Conservation (phyloP, 2,797 vertebrate species). For the Phataginus tetradactyla region DNA sequence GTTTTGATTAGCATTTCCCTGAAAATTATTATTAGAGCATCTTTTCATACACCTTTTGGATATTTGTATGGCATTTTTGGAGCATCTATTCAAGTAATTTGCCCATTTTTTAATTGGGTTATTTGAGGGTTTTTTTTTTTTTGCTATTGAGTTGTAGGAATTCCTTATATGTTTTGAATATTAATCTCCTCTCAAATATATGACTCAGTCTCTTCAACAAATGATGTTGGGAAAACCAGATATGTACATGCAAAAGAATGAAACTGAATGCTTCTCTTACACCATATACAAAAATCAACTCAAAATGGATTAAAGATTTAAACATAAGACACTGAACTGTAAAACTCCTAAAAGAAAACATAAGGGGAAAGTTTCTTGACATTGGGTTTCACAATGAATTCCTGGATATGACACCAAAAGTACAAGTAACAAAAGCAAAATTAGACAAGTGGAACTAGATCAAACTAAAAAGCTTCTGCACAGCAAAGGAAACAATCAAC, state of each 20-base stretch:
- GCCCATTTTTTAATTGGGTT: background rate
- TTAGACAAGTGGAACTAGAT: background rate
- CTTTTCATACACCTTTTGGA: background rate
- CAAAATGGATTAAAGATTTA: constrained; percentile 2
- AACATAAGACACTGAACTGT: background rate
- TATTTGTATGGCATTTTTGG: background rate
- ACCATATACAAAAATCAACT: background rate
- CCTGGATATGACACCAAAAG: background rate
- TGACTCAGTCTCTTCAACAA: background rate
- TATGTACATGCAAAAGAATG: background rate
- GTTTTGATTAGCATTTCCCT: background rate
- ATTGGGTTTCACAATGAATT: background rate
- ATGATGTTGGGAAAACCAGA: background rate
- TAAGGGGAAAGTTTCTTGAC: background rate
- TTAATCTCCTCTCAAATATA: background rate
- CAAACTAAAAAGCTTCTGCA: background rate
- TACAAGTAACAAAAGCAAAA: background rate
- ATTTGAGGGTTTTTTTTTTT: background rate
- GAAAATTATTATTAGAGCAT: background rate
- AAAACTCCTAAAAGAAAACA: background rate
- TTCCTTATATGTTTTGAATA: background rate
- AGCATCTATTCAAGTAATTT: background rate
- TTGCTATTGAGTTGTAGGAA: background rate
- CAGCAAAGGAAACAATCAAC: background rate
- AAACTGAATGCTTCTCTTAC: background rate